Conservation (phyloP, 2,888 invertebrate species). For the Drosophila cyrtoloma region DNA sequence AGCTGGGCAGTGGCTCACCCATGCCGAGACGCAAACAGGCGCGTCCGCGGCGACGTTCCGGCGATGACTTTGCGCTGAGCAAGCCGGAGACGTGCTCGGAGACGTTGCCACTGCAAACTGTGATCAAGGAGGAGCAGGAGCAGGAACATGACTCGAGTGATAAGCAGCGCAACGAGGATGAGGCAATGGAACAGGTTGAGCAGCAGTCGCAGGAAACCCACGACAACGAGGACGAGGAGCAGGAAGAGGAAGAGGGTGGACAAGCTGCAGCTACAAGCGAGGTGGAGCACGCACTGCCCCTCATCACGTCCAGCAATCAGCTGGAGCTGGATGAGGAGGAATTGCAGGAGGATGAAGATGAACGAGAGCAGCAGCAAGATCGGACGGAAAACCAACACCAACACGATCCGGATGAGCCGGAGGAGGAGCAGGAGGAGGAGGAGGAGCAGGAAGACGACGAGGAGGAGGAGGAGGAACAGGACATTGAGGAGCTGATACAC, state of each 20-base stretch:
- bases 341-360: conserved; percentile 36
- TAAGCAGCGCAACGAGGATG: conserved; percentile 18
- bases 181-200: conserved; percentile 53
- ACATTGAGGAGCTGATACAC: conserved; percentile 83
- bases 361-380: conserved; percentile 30
- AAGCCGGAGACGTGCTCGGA: conserved; percentile 80
- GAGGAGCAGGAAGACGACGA: conserved; percentile 26
- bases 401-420: conserved; percentile 14
- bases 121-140: conserved; percentile 84
- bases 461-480: conserved; percentile 75
- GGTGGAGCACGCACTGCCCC: conserved; percentile 11
- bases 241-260: neutral
- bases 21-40: conserved; percentile 94
- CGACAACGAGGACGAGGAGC: conserved; percentile 6
- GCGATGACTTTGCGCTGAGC: conserved; percentile 87
- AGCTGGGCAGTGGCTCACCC: conserved; percentile 88
- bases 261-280: conserved; percentile 17
- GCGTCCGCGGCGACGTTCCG: conserved; percentile 92
- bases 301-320: conserved; percentile 5
- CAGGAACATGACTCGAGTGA: conserved; percentile 73
- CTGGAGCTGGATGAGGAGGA: conserved; percentile 43
- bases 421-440: conserved; percentile 25
- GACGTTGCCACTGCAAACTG: conserved; percentile 76
- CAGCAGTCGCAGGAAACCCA: conserved; percentile 12
- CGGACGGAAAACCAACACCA: neutral